A percentile compares a stretch with the other conserved stretches of the same genome.
Evolutionary conservation across 1,140 invertebrate species (phyloP).

Genomic region (Micrasema minimum): DNA sequence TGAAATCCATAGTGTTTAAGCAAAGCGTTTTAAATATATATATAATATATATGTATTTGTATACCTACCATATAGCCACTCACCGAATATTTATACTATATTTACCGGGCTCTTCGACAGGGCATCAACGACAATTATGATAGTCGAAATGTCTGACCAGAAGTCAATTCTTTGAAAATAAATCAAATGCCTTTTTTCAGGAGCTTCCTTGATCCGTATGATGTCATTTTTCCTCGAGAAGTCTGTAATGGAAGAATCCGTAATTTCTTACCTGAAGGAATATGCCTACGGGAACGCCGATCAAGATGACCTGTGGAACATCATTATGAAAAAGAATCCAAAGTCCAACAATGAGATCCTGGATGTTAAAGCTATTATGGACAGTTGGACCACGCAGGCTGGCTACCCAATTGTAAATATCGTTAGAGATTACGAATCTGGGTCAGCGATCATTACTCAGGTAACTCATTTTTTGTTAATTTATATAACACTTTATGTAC

Average conservation of each 20-base stretch:
- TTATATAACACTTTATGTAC: conserved; percentile 18
- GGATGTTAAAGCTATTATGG: conserved; percentile 73
- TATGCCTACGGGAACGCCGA: conserved; percentile 69
- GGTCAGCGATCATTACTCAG: conserved; percentile 59
- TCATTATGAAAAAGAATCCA: conserved; percentile 61
- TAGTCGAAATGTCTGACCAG: no score
- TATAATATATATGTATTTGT: no score
- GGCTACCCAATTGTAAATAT: conserved; percentile 80
- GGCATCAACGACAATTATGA: no score
- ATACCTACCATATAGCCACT: no score
- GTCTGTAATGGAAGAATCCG: conserved; percentile 70
- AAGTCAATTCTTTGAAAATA: no score
- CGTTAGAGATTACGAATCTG: conserved; percentile 57
- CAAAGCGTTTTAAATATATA: no score
- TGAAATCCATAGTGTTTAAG: no score
- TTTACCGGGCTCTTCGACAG: no score
- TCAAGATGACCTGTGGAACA: conserved; percentile 72
- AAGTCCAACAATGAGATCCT: conserved; percentile 62
- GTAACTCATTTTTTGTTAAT: conserved; percentile 13
- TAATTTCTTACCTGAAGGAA: conserved; percentile 66
- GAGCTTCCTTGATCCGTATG: conserved; percentile 80
- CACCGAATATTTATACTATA: no score
- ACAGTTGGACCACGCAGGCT: conserved; percentile 77
- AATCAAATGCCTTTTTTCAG: conserved; percentile 68
- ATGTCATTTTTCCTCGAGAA: conserved; percentile 75